phyloP scores from a whole-genome alignment of 1,140 invertebrate species.

The Brachionus calyciflorus region DNA sequence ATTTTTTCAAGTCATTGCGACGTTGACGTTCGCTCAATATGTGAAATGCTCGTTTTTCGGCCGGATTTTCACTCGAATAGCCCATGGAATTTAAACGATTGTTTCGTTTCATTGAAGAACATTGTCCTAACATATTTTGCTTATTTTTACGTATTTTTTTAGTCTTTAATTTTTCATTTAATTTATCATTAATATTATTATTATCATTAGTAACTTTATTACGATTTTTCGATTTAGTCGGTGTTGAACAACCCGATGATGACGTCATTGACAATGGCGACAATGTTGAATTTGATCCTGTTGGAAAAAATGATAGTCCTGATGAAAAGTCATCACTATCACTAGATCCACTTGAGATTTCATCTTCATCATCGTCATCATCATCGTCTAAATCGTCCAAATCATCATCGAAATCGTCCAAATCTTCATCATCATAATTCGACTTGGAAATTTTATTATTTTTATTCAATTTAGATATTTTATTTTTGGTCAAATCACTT shows the following conservation, averaged over 20 bases:
- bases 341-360: neutral
- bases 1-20: constrained; percentile 44
- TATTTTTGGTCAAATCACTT: too few relatives aligned
- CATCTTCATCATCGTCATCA: constrained; percentile 43
- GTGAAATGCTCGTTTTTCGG: constrained; percentile 42
- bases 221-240: neutral
- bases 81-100: constrained; percentile 5
- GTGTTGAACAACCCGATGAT: constrained; percentile 17
- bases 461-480: too few relatives aligned
- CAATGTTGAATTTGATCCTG: neutral
- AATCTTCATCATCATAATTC: too few relatives aligned
- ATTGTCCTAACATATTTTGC: neutral
- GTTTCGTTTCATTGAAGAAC: constrained; percentile 2
- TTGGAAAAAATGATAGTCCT: neutral
- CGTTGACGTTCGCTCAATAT: constrained; percentile 43
- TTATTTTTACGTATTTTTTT: constrained; percentile 38
- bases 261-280: constrained; percentile 1
- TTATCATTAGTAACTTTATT: neutral
- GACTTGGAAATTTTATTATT: too few relatives aligned
- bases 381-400: neutral
- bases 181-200: neutral
- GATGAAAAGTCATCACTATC: neutral
- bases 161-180: neutral
- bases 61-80: constrained; percentile 44
- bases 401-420: too few relatives aligned